These are phyloP conservation scores for Dendrophyllia cribrosa DNA, from an alignment of 64 coral and sea anemone species.

Conservation along the genomic window DNA sequence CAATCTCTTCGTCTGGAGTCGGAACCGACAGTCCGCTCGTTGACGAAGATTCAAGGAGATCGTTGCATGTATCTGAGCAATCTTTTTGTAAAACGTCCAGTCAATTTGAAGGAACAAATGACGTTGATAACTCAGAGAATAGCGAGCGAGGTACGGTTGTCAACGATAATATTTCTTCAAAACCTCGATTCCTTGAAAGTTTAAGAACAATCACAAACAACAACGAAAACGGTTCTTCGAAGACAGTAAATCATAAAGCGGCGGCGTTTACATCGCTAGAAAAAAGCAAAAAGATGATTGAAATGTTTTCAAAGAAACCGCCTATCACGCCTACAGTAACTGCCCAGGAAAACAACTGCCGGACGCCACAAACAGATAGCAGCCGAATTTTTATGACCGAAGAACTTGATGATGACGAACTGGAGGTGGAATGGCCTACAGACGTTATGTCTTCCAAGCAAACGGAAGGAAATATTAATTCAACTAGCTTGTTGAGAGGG, in stretches of 20 bases:
- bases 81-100: neutral
- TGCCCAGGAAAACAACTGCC: neutral
- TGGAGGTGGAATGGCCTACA: slow-evolving; percentile 72
- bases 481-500: neutral
- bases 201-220: slow-evolving; percentile 10
- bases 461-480: neutral
- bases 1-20: neutral
- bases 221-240: neutral
- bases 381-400: slow-evolving; percentile 77
- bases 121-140: neutral
- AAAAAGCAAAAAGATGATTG: slow-evolving; percentile 33
- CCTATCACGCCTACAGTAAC: neutral
- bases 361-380: neutral
- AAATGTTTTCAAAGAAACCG: slow-evolving; percentile 20
- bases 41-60: neutral
- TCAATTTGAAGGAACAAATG: neutral
- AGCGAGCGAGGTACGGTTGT: neutral
- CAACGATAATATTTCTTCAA: neutral
- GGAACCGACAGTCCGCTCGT: neutral
- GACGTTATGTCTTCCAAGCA: slow-evolving; percentile 21
- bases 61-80: neutral
- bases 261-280: neutral
- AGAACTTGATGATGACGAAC: slow-evolving; percentile 76
- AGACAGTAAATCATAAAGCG: neutral
- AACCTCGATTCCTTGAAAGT: neutral